These are phyloP conservation scores for Acrobeloides nanus DNA, from an alignment of 2,888 invertebrate genomes.

Conservation along the genomic window DNA sequence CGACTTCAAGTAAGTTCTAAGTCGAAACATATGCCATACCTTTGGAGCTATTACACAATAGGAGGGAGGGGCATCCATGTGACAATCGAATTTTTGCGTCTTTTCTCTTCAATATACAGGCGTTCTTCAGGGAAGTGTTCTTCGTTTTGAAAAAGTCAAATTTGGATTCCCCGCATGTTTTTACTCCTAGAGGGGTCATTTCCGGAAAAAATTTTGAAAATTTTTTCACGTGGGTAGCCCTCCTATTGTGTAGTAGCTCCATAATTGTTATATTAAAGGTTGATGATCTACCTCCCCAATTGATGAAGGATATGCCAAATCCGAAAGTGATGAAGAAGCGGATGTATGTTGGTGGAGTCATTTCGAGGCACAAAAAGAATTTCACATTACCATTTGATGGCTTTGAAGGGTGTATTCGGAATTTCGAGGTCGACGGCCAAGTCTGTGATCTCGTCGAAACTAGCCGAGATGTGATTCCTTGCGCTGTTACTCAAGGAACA, in stretches of 20 bases:
- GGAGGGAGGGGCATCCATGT: too few relatives aligned
- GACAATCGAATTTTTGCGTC: not conserved
- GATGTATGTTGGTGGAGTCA: conserved; percentile 50
- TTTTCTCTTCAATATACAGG: not conserved
- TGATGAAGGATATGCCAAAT: conserved; percentile 37
- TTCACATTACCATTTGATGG: conserved; percentile 32
- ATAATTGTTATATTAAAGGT: too few relatives aligned
- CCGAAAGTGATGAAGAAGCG: conserved; percentile 49
- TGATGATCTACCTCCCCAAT: conserved; percentile 34
- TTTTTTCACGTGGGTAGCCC: too few relatives aligned
- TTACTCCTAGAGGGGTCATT: too few relatives aligned
- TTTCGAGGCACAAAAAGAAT: conserved; percentile 39
- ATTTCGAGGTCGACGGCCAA: conserved; percentile 29
- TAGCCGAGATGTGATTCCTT: conserved; percentile 38
- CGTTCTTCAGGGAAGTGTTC: conserved; percentile 25
- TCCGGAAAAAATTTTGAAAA: too few relatives aligned
- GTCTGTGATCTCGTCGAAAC: conserved; percentile 15
- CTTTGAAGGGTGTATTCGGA: conserved; percentile 43
- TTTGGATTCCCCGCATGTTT: too few relatives aligned
- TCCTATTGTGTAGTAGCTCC: too few relatives aligned
- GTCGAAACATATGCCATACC: not conserved
- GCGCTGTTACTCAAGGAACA: conserved; percentile 28
- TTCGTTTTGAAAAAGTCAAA: too few relatives aligned
- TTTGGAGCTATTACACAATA: too few relatives aligned
- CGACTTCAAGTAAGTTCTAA: conserved; percentile 15